Conservation (phyloP, 2,888 invertebrate species). For the Erpobdella octoculata region DNA sequence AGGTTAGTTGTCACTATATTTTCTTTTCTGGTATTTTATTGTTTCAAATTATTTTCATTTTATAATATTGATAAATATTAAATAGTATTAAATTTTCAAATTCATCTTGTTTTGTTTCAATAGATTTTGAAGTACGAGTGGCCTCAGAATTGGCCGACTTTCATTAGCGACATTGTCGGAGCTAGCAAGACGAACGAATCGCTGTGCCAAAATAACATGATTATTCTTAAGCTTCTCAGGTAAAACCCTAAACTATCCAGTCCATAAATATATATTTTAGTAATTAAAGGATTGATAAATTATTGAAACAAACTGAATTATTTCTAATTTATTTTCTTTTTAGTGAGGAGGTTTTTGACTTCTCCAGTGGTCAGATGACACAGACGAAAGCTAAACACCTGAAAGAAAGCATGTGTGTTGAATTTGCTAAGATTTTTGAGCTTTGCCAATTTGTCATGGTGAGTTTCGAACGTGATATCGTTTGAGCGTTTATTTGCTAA, state of each 20-base stretch:
- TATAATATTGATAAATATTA: not conserved
- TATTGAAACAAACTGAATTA: not conserved
- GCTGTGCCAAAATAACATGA: conserved; percentile 99
- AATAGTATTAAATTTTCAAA: not conserved
- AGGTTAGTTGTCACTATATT: conserved; percentile 62
- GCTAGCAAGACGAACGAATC: conserved; percentile 97
- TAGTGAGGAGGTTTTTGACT: conserved; percentile 97
- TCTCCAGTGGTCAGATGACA: conserved; percentile 92
- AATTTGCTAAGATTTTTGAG: conserved; percentile 95
- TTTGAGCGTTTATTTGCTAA: conserved; percentile 9
- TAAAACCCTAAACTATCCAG: conserved; percentile 37
- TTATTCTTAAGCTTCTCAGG: conserved; percentile 84
- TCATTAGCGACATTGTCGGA: conserved; percentile 96
- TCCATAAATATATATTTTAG: not conserved
- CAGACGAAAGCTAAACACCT: conserved; percentile 97
- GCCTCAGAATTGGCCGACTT: conserved; percentile 99
- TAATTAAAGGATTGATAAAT: not conserved
- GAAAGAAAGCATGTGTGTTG: conserved; percentile 97
- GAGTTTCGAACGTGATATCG: conserved; percentile 39
- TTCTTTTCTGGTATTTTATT: not conserved
- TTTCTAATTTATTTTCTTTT: too few relatives aligned
- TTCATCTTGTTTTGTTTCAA: conserved; percentile 31
- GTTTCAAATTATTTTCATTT: too few relatives aligned
- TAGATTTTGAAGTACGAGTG: conserved; percentile 96
- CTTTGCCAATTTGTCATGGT: conserved; percentile 91